phyloP scores from a whole-genome alignment of 2,888 invertebrate species.

The Drosophila bunnanda region DNA sequence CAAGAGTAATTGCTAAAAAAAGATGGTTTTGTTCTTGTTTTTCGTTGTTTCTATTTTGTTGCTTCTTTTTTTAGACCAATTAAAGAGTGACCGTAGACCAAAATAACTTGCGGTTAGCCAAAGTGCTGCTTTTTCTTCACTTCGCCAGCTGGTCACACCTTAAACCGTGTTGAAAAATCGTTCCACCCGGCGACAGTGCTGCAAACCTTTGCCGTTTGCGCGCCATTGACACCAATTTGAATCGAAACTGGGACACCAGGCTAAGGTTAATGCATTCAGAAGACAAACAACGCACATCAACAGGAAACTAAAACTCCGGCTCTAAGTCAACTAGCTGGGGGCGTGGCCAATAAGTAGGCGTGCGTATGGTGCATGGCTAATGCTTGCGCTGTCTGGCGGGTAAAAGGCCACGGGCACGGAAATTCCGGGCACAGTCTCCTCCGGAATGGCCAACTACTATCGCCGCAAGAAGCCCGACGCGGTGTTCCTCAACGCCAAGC shows the following conservation, averaged over 20 bases:
- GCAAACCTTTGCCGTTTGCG: slow-evolving; percentile 5
- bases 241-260: slow-evolving; percentile 72
- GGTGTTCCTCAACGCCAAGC: slow-evolving; percentile 83
- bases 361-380: slow-evolving; percentile 60
- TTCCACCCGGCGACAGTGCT: too few species aligned
- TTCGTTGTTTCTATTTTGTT: slow-evolving; percentile 1
- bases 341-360: slow-evolving; percentile 53
- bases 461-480: slow-evolving; percentile 79
- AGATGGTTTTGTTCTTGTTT: slow-evolving; percentile 21
- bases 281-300: slow-evolving; percentile 75
- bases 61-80: slow-evolving; percentile 13
- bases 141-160: background rate
- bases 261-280: slow-evolving; percentile 78
- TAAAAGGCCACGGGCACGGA: slow-evolving; percentile 40
- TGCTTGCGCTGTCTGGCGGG: slow-evolving; percentile 28
- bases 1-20: slow-evolving; percentile 34
- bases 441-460: slow-evolving; percentile 77
- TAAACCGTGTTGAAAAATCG: too few species aligned
- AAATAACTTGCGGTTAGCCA: too few species aligned
- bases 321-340: slow-evolving; percentile 55
- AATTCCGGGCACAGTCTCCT: slow-evolving; percentile 56
- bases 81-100: slow-evolving; percentile 1
- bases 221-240: slow-evolving; percentile 67
- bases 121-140: too few species aligned
- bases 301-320: slow-evolving; percentile 71